These are phyloP conservation scores for Corydoras sp. DNA, from an alignment of 2,113 vertebrate genomes.

Conservation along the genomic window DNA sequence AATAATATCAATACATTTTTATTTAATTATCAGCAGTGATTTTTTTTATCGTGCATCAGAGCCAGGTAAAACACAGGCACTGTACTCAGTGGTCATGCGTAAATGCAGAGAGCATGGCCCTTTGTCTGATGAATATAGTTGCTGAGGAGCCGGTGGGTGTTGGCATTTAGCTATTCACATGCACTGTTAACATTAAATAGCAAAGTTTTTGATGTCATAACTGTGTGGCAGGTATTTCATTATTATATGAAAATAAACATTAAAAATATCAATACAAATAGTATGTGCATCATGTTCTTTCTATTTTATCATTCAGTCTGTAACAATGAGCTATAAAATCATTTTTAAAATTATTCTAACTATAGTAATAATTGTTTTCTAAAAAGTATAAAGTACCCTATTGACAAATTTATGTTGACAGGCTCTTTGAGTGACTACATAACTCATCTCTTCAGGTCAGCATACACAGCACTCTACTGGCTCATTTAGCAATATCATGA, in stretches of 20 bases:
- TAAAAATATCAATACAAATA: no score
- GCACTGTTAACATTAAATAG: constrained; percentile 64
- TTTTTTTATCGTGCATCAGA: constrained; percentile 37
- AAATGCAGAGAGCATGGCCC: constrained; percentile 23
- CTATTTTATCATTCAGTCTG: no score
- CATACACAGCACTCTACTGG: no score
- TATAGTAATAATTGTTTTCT: no score
- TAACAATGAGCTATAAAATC: no score
- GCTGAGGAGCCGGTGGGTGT: constrained; percentile 41
- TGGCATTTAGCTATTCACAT: constrained; percentile 69
- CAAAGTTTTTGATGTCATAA: constrained; percentile 64
- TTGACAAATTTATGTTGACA: no score
- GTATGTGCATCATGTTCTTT: no score
- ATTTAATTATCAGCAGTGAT: background rate
- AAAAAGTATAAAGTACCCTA: no score
- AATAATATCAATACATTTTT: background rate
- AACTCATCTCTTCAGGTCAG: no score
- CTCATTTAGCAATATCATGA: no score
- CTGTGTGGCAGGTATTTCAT: constrained; percentile 43
- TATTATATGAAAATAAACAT: background rate
- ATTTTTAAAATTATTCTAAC: no score
- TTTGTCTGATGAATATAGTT: constrained; percentile 20
- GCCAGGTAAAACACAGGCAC: constrained; percentile 30
- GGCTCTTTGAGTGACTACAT: no score
- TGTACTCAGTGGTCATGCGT: constrained; percentile 38